phyloP scores from a whole-genome alignment of 2,797 vertebrate genomes.

The Amblyopsis hoosieri region DNA sequence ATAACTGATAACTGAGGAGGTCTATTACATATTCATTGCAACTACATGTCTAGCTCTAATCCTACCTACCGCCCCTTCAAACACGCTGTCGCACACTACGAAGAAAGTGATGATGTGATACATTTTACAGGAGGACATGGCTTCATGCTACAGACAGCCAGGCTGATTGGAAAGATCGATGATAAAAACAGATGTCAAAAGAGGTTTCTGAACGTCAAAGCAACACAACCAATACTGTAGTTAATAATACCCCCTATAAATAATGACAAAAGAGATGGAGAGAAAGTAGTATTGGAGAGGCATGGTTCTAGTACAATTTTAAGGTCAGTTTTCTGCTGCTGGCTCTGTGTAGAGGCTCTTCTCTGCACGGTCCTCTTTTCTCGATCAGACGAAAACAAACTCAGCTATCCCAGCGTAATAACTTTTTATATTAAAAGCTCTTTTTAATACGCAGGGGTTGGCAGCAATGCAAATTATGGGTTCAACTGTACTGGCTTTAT shows the following conservation, averaged over 20 bases:
- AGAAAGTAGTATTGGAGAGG: slow-evolving; percentile 3
- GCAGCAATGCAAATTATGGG: background rate
- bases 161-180: slow-evolving; percentile 15
- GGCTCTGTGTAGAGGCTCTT: background rate
- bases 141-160: slow-evolving; percentile 2
- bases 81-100: too few species aligned
- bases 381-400: slow-evolving; percentile 21
- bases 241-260: too few species aligned
- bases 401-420: slow-evolving; percentile 13
- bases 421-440: slow-evolving; percentile 1
- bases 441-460: background rate
- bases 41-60: too few species aligned
- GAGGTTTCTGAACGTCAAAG: background rate
- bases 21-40: too few species aligned
- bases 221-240: background rate
- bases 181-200: background rate
- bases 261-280: too few species aligned
- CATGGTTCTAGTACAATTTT: slow-evolving; percentile 34
- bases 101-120: slow-evolving; percentile 1
- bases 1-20: too few species aligned
- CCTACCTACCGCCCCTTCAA: too few species aligned
- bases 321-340: slow-evolving; percentile 13
- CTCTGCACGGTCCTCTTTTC: slow-evolving; percentile 11
- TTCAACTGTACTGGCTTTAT: background rate
- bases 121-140: slow-evolving; percentile 17